Base-by-base conservation (phyloP, 2,888 invertebrate species). In the Diadromus collaris region DNA sequence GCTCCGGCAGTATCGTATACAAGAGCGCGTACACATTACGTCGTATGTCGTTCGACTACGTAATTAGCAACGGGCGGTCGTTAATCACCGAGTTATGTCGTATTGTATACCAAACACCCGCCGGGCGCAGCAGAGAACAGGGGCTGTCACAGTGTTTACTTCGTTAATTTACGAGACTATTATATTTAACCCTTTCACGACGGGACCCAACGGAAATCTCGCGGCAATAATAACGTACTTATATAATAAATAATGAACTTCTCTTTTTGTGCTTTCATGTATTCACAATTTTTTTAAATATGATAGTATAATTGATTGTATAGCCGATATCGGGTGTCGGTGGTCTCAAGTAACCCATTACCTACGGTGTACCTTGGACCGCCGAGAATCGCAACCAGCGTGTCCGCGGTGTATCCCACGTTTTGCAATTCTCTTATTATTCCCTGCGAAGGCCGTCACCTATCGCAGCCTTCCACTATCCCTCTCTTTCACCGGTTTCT, bases 41-140 rank as follows among this genome's bases (percentile, higher is more conserved):
- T 54, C 56, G 65, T 80, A 75, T 79, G 67, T 78, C 78, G 77
- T 78, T 83, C 83, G 77, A 80, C 70, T 75, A 60, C 82, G 82
- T 86, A 86, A 86, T 86, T 86, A 86, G 82, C 82, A 76, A 78
- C 73, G 79, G 80, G 78, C 72, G 79, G 75, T 82, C 85, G 83
- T 85, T 85, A 84, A 85, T 86, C 79, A 82, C 81, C 78, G 79
- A 69, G 65, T 75, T 73, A 73, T 71, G 80, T 60, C 64, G 72
- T 60, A 71, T 72, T 78, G 80, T 72, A 44, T 58, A 68, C 56
- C 68, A 41, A 68, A 68, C 34, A 34, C 19, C 21, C 67, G 54
- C 27, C 54, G 24, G 6, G 54, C 54, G 24, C 27, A 56, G 38
- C 54, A 38, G 27, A 24, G 41, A 51, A 54, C 54, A 51, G 34